Conservation (phyloP, 2,888 invertebrate species). For the Ptychoptera contaminata region DNA sequence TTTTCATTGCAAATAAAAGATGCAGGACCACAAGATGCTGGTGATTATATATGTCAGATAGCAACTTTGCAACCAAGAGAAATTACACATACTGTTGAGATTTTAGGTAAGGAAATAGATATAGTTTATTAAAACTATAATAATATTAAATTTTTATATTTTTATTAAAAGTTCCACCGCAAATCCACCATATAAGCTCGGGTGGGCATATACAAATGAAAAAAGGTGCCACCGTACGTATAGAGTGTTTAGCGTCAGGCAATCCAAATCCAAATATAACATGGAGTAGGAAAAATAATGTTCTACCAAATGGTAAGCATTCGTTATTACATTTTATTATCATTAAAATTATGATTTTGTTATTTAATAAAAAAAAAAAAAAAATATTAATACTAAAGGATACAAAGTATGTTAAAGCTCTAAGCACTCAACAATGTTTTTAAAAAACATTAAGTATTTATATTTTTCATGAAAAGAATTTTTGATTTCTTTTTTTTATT, state of each 20-base stretch:
- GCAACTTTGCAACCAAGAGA: conserved; percentile 46
- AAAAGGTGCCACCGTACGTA: conserved; percentile 58
- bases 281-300: conserved; percentile 45
- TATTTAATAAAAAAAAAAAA: too few species aligned
- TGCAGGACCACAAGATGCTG: conserved; percentile 46
- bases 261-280: conserved; percentile 65
- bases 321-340: too few species aligned
- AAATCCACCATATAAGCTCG: conserved; percentile 43
- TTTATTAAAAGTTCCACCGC: conserved; percentile 39
- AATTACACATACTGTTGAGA: conserved; percentile 49
- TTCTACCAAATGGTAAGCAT: conserved; percentile 32
- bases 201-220: conserved; percentile 48
- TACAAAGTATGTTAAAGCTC: too few species aligned
- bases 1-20: conserved; percentile 48
- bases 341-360: too few species aligned
- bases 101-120: conserved; percentile 39
- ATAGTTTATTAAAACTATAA: neutral
- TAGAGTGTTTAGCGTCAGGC: conserved; percentile 61
- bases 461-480: conserved; percentile 1
- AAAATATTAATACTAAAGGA: too few species aligned
- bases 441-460: too few species aligned
- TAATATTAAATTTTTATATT: conserved; percentile 8
- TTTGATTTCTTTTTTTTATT: neutral
- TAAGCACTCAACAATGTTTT: too few species aligned
- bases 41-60: conserved; percentile 52